Base-by-base conservation (phyloP, 2,797 vertebrate genomes). In the Pangasius larnaudii region DNA sequence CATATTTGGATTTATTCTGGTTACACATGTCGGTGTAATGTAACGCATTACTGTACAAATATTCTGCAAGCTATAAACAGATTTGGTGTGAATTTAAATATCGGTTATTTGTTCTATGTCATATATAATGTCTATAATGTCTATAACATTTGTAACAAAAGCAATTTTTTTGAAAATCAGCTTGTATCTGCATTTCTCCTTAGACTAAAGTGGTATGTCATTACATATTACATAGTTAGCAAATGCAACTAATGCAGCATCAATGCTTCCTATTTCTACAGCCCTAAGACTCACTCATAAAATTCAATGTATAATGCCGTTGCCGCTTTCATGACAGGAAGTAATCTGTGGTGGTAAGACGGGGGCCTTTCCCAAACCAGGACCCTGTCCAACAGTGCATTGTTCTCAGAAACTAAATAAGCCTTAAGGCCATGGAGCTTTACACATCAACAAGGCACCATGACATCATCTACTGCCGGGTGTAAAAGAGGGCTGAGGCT, bases 301-400 rank as follows among this genome's bases (percentile, higher is more conserved):
- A 61, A 42, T 46, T 42, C 79, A 42, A 16, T 14, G 3, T 14
- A 61, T 36, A 56, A 71, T 74, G 11, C 46, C 4, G 30, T 83
- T 61, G 27, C 63, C 67, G 19, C 61, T 39, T 51, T 69, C n/a
- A 86, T 24, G 49, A 74, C 5, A 67, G 84, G 86, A 90, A 90
- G 86, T 65, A 8, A 71, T 53, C 67, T 58, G 36, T 75, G 63
- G 11, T 86, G 39, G 79, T 84, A 89, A 87, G 18, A 80, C 89
- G 22, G 83, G 90, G 88, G 86, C 46, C 91, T 88, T 91, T 88
- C 90, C 90, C 89, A 88, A 80, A 82, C 85, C 65, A 89, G 86
- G 90, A 87, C 90, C 46, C 69, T 80, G 84, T 85, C 72, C 63
- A 88, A 77, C 65, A 63, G 36, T 39, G 10, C 86, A 85, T 85